A percentile compares a stretch with the other conserved stretches of the same genome.
These are phyloP conservation scores for Macaria liturata DNA, from an alignment of 2,888 invertebrate species.

Conservation along the genomic window DNA sequence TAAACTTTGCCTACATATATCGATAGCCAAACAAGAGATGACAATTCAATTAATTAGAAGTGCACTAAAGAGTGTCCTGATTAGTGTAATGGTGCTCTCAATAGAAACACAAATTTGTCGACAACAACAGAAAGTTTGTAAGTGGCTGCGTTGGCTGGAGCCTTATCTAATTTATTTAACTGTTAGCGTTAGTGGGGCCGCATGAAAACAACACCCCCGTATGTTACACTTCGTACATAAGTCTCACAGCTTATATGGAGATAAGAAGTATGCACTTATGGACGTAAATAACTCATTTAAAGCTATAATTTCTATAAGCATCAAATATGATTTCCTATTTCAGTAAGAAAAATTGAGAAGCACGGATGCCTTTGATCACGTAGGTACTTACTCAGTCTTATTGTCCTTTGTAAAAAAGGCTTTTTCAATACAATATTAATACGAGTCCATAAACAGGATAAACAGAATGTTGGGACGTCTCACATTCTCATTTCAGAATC, in stretches of 20 bases:
- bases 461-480: slow-evolving; percentile 22
- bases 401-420: slow-evolving; percentile 61
- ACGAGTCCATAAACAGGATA: slow-evolving; percentile 55
- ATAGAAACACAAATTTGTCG: slow-evolving; percentile 64
- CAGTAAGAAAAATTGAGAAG: too few species aligned
- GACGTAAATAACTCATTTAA: too few species aligned
- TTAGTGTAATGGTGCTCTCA: slow-evolving; percentile 49
- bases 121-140: slow-evolving; percentile 64
- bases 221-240: slow-evolving; percentile 30
- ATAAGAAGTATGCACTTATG: too few species aligned
- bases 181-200: slow-evolving; percentile 60
- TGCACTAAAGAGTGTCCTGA: slow-evolving; percentile 28
- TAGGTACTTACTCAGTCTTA: slow-evolving; percentile 62
- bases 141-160: slow-evolving; percentile 63
- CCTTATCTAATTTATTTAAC: slow-evolving; percentile 76
- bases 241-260: slow-evolving; percentile 8
- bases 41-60: slow-evolving; percentile 14
- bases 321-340: too few species aligned
- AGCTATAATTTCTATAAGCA: too few species aligned
- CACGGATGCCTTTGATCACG: slow-evolving; percentile 52
- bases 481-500: slow-evolving; percentile 11
- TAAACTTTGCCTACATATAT: too few species aligned
- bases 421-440: slow-evolving; percentile 52
- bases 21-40: too few species aligned
- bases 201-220: slow-evolving; percentile 60